A percentile compares a stretch with the other conserved stretches of the same genome.
Evolutionary conservation across 2,797 vertebrate species (phyloP).

Genomic region (Remorina albescens): DNA sequence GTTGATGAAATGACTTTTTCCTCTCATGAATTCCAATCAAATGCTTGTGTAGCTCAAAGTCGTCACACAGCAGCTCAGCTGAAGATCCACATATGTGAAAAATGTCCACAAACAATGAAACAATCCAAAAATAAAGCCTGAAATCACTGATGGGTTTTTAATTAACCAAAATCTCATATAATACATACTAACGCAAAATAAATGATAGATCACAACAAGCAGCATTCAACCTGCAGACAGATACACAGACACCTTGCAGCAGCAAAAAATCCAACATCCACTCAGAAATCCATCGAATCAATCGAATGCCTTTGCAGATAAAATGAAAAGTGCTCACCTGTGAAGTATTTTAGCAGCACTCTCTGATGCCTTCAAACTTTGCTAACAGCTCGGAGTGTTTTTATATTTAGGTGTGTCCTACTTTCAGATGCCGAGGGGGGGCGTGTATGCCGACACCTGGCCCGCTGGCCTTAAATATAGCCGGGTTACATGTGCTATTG

Average conservation of each 20-base stretch:
- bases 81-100: background rate
- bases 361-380: constrained; percentile 17
- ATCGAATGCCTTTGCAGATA: background rate
- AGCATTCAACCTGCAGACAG: no score
- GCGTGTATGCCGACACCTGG: constrained; percentile 42
- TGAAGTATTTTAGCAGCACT: constrained; percentile 22
- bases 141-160: background rate
- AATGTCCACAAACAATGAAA: background rate
- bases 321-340: constrained; percentile 54
- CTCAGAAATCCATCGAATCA: background rate
- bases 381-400: constrained; percentile 59
- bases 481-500: constrained; percentile 49
- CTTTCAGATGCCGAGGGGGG: constrained; percentile 70
- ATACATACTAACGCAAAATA: no score
- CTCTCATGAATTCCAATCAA: background rate
- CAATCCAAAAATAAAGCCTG: background rate
- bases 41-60: background rate
- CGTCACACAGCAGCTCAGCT: background rate
- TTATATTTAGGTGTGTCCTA: constrained; percentile 89
- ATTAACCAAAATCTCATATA: no score
- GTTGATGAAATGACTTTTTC: no score
- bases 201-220: background rate
- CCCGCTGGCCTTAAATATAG: constrained; percentile 57
- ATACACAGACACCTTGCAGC: background rate
- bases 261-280: no score